phyloP scores from a whole-genome alignment of 2,113 vertebrate species.

The Amazona vittata region DNA sequence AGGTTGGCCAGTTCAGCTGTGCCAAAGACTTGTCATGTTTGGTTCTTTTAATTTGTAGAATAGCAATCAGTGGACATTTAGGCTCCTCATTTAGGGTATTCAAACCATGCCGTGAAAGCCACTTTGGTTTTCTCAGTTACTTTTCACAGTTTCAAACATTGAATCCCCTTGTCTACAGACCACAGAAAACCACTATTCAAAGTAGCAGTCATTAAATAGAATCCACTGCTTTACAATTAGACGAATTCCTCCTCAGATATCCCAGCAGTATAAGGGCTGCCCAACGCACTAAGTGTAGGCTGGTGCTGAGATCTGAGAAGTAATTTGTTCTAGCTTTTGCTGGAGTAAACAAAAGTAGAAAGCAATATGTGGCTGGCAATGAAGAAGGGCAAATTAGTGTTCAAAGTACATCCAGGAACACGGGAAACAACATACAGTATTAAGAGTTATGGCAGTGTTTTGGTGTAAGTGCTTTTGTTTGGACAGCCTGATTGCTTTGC shows the following conservation, averaged over 20 bases:
- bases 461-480: not conserved
- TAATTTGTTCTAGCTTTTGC: not conserved
- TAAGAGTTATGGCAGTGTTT: not conserved
- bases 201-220: not conserved
- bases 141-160: not conserved
- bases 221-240: not conserved
- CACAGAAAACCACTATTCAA: not conserved
- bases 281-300: not conserved
- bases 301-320: not conserved
- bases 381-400: not conserved
- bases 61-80: not conserved
- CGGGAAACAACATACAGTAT: not conserved
- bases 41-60: not conserved
- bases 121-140: not conserved
- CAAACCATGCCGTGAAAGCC: not conserved
- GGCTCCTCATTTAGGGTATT: not conserved
- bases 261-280: not conserved
- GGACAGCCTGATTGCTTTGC: not conserved
- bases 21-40: fast-evolving
- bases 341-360: not conserved
- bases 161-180: not conserved
- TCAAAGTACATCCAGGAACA: not conserved
- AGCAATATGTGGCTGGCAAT: not conserved
- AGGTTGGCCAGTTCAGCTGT: not conserved
- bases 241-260: not conserved